phyloP scores from a whole-genome alignment of 2,888 invertebrate species.

The Ernsta delagoae region DNA sequence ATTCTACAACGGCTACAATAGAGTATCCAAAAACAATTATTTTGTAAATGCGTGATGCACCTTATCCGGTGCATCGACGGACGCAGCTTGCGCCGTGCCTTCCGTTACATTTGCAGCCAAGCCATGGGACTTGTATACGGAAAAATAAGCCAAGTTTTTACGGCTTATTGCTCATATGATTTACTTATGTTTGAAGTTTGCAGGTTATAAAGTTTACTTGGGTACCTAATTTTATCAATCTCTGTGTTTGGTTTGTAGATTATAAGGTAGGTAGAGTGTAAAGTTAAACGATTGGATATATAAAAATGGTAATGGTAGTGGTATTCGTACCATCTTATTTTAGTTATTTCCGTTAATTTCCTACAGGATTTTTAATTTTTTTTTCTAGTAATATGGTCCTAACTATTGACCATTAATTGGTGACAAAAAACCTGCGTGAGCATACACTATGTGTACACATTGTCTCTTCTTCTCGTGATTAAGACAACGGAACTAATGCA shows the following conservation, averaged over 20 bases:
- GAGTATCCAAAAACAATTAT: background rate
- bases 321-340: too few relatives aligned
- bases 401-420: too few relatives aligned
- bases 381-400: too few relatives aligned
- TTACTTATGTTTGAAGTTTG: too few relatives aligned
- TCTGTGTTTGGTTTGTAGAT: too few relatives aligned
- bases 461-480: conserved; percentile 1
- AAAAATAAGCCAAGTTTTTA: background rate
- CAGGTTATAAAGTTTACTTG: too few relatives aligned
- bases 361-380: too few relatives aligned
- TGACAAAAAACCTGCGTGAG: background rate
- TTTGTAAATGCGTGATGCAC: conserved; percentile 22
- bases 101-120: conserved; percentile 53
- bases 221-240: too few relatives aligned
- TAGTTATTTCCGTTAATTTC: too few relatives aligned
- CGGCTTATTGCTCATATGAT: background rate
- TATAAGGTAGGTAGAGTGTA: too few relatives aligned
- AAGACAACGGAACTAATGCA: conserved; percentile 56
- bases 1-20: background rate
- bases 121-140: background rate
- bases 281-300: too few relatives aligned
- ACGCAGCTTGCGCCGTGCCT: conserved; percentile 68
- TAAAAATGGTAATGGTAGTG: too few relatives aligned
- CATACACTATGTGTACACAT: background rate
- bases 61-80: conserved; percentile 50